Base-by-base conservation (phyloP, 2,888 invertebrate genomes). In the Neria commutata region DNA sequence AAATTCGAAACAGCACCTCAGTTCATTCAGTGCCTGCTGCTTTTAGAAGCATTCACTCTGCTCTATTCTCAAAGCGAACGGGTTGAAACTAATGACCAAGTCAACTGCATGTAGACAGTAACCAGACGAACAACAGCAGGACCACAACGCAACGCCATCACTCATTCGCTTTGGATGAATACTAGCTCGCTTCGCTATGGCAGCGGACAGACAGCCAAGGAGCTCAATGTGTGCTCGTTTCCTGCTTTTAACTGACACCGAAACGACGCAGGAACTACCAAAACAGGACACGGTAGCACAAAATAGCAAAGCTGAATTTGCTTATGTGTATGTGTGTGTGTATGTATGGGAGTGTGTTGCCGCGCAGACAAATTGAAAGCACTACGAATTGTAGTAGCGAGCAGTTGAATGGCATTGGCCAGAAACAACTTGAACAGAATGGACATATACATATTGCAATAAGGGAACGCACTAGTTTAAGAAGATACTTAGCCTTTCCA, bases 11-110 rank as follows among this genome's bases (percentile, higher is more conserved):
- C 29, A 45, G 26, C 23, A 25, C 17, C 16, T 42, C 42, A n/a
- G n/a, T n/a, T n/a, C n/a, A n/a, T n/a, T n/a, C n/a, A n/a, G n/a
- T 19, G 42, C 42, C 21, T n/a, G 37, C n/a, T 37, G 37, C 16
- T 4, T 37, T 11, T n/a, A 37, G 10, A 11, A n/a, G 6, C 11
- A n/a, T n/a, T n/a, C 16, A 21, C 42, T 42, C 8, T 55, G 34
- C 56, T 66, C 51, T 64, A 61, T 61, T 56, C 66, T 55, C 61
- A 54, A 57, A 63, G 65, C 60, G 73, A 70, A 72, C 63, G 65
- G 73, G 72, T 67, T 68, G 58, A 71, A 74, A 77, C 77, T 76
- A 78, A 77, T 77, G 78, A 75, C 77, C 77, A 72, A 67, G 67
- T 74, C 73, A 72, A 67, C 71, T 68, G 64, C 67, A 59, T 62